Evolutionary conservation across 2,888 invertebrate genomes (phyloP).

Genomic region (Acanthosepion esculentum): DNA sequence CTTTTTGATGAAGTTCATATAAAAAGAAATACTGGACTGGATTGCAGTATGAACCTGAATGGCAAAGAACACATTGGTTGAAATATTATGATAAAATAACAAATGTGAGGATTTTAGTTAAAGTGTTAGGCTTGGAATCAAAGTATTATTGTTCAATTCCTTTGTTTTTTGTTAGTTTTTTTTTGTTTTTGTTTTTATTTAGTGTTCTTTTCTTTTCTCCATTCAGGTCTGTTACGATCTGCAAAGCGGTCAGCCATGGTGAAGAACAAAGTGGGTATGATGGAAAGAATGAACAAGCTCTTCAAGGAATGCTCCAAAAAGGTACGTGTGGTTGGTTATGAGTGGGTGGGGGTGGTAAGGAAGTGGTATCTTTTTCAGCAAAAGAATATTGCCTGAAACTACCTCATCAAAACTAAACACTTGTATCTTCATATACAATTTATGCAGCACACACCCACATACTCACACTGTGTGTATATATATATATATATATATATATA

Average conservation of each 20-base stretch:
- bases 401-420: neutral
- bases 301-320: slow-evolving; percentile 58
- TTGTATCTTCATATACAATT: too few relatives aligned
- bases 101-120: too few relatives aligned
- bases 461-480: neutral
- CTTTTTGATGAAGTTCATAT: too few relatives aligned
- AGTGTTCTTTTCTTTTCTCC: neutral
- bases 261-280: slow-evolving; percentile 59
- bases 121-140: too few relatives aligned
- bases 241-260: slow-evolving; percentile 62
- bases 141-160: too few relatives aligned
- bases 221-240: slow-evolving; percentile 61
- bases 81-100: too few relatives aligned
- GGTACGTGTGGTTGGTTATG: slow-evolving; percentile 53
- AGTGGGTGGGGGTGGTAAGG: neutral
- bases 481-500: slow-evolving; percentile 34
- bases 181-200: too few relatives aligned
- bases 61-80: too few relatives aligned
- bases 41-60: too few relatives aligned
- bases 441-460: too few relatives aligned
- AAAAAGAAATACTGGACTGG: too few relatives aligned
- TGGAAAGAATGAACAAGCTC: slow-evolving; percentile 60
- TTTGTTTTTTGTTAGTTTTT: too few relatives aligned
- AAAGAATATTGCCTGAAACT: neutral
- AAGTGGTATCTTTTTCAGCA: neutral